Evolutionary conservation across 1,140 invertebrate genomes (phyloP), one percentile per base, ranked within the genome.

Genomic region (Papilio machaon): DNA sequence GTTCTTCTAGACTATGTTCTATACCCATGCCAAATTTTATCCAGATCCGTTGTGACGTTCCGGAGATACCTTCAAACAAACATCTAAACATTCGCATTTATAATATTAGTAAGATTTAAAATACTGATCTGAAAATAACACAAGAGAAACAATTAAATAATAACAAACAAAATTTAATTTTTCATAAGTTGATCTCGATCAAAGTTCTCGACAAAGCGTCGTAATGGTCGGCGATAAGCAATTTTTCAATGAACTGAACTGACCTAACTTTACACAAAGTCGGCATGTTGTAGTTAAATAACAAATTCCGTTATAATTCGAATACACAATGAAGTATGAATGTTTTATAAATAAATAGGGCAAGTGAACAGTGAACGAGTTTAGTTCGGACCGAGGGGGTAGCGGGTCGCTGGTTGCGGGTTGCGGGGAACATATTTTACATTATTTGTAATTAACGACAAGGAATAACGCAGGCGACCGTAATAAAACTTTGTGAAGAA

Each of bases 371-470:
- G 13, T 38, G 64, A 13, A 38, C 64, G 64, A 64, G 60, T 70
- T 70, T 38, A 35, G 64, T 38, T 70, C 64, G 11, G 30, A 11
- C 13, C 30, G 64, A 13, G 30, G 64, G 30, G 5, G 7, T 13
- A 17, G 54, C 54, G 54, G 54, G n/a, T 19, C 6, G 54, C 54
- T 8, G 13, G 47, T 43, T 6, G 38, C 38, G 38, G 38, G 38
- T 43, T 2, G 38, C 38, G 47, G 54, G 17, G 11, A 17, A 70
- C 23, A 70, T 70, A 30, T 70, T 70, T 70, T 30, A 35, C 64
- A 70, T 70, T 70, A 70, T 30, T 70, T 70, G 30, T 70, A 70
- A 70, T 70, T 70, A 70, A 70, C 64, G 64, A 70, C 64, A 70
- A 70, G 64, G 64, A 70, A 35, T 70, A 70, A 70, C 64, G 64